Evolutionary conservation across 2,113 vertebrate species (phyloP).

Genomic region (Puffinus mauretanicus): DNA sequence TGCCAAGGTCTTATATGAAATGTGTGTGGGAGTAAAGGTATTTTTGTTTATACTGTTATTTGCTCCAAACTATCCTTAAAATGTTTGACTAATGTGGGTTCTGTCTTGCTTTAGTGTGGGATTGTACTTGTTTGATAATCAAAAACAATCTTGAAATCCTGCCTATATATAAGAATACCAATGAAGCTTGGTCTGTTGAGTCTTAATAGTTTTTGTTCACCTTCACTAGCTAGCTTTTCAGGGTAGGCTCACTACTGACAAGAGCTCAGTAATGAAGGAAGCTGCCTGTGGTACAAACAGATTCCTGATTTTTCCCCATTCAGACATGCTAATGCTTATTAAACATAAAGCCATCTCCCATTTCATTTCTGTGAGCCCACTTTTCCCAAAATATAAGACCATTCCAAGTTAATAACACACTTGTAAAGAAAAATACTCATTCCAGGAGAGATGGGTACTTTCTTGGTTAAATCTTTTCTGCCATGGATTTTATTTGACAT

Average conservation of each 20-base stretch:
- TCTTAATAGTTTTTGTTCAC: background rate
- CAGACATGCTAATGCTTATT: background rate
- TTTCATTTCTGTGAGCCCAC: background rate
- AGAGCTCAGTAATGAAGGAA: background rate
- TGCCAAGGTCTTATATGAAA: background rate
- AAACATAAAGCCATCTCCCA: background rate
- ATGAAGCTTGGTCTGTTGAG: background rate
- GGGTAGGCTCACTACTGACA: too few species aligned
- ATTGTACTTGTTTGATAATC: background rate
- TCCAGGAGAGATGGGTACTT: background rate
- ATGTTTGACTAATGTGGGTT: background rate
- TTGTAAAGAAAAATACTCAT: background rate
- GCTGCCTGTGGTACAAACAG: background rate
- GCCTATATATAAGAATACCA: background rate
- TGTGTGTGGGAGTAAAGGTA: background rate
- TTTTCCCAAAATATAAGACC: background rate
- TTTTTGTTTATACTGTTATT: background rate
- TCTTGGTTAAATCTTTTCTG: background rate
- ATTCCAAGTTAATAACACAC: background rate
- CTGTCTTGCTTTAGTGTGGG: background rate
- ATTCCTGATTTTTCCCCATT: background rate
- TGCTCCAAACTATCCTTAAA: background rate
- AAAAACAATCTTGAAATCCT: background rate
- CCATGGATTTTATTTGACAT: background rate
- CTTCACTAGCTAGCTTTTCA: background rate